phyloP scores from a whole-genome alignment of 2,888 invertebrate genomes.

The Coronaproctus castanopsis region DNA sequence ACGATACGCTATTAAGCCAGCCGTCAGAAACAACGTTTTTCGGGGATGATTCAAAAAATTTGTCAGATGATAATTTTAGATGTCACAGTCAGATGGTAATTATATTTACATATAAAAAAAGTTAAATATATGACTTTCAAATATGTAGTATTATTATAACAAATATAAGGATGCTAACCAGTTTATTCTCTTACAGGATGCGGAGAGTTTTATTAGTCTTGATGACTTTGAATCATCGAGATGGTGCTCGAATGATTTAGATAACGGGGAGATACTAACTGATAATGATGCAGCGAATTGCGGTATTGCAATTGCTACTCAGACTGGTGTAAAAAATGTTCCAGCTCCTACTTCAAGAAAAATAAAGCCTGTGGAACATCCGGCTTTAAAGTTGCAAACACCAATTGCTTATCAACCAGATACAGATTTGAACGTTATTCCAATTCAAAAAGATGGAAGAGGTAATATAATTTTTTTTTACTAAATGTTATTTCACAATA shows the following conservation, averaged over 20 bases:
- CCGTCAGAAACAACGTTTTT: constrained; percentile 6
- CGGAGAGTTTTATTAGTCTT: constrained; percentile 11
- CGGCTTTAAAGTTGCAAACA: constrained; percentile 50
- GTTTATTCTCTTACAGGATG: too few species aligned
- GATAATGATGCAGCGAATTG: constrained; percentile 5
- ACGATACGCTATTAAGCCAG: constrained; percentile 8
- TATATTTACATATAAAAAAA: not conserved
- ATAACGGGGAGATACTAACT: not conserved
- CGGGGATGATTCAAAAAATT: constrained; percentile 4
- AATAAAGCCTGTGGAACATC: constrained; percentile 52
- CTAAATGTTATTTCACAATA: too few species aligned
- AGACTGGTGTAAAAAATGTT: constrained; percentile 9
- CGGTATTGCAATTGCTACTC: constrained; percentile 8
- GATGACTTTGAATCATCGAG: constrained; percentile 9
- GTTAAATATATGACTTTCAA: too few species aligned
- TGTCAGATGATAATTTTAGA: constrained; percentile 6
- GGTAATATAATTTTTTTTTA: constrained; percentile 40
- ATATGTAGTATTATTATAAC: too few species aligned
- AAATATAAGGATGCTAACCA: too few species aligned
- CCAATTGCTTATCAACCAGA: constrained; percentile 59
- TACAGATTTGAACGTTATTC: constrained; percentile 65
- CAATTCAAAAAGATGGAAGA: constrained; percentile 72
- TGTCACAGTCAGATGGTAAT: constrained; percentile 10
- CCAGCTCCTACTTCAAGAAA: constrained; percentile 31
- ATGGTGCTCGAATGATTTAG: not conserved